phyloP scores from a whole-genome alignment of 2,113 vertebrate genomes.

The Anolis carolinensis region DNA sequence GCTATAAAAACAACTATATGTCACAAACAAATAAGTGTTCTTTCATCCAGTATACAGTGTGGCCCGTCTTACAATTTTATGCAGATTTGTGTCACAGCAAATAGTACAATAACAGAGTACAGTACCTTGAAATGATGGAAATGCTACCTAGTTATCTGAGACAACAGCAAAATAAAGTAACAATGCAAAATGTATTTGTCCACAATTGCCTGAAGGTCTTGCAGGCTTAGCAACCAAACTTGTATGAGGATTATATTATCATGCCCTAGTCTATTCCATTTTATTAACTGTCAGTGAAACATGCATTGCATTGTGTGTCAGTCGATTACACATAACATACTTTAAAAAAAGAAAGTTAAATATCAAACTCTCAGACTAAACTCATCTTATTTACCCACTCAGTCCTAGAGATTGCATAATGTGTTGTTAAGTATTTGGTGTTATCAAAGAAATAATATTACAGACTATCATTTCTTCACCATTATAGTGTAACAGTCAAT shows the following conservation, averaged over 20 bases:
- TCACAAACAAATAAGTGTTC: slow-evolving; percentile 17
- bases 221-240: slow-evolving; percentile 65
- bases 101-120: slow-evolving; percentile 59
- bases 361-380: slow-evolving; percentile 50
- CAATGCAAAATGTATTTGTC: slow-evolving; percentile 64
- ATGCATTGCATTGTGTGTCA: slow-evolving; percentile 55
- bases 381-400: background rate
- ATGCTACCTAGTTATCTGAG: slow-evolving; percentile 69
- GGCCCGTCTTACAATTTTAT: slow-evolving; percentile 44
- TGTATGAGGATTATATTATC: slow-evolving; percentile 71
- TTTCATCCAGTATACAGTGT: slow-evolving; percentile 44
- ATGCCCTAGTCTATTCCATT: slow-evolving; percentile 59
- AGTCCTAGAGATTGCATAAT: slow-evolving; percentile 12
- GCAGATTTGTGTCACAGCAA: background rate
- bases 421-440: background rate
- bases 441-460: background rate
- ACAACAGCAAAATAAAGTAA: slow-evolving; percentile 71
- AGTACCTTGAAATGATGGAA: slow-evolving; percentile 64
- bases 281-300: slow-evolving; percentile 74
- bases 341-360: slow-evolving; percentile 35
- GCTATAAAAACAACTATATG: background rate
- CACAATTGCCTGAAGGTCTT: slow-evolving; percentile 69
- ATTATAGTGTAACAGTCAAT: slow-evolving; percentile 29
- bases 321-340: slow-evolving; percentile 40
- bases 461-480: slow-evolving; percentile 14